Evolutionary conservation across 2,888 invertebrate genomes (phyloP).

Genomic region (Tachina lurida): DNA sequence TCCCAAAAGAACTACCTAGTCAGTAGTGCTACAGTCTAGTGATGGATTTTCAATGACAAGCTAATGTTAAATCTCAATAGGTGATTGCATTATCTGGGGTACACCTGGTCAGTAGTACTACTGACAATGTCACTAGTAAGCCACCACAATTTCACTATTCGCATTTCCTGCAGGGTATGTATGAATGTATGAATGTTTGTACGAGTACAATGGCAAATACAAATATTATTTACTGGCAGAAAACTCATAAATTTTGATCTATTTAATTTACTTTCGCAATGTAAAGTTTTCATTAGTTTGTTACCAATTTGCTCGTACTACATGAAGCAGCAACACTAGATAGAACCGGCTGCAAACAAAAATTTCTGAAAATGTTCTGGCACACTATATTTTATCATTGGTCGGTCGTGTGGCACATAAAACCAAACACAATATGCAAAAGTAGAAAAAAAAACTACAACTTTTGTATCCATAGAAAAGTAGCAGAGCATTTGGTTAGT

Average conservation of each 20-base stretch:
- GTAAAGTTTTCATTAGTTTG: conserved; percentile 69
- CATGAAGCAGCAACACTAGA: conserved; percentile 12
- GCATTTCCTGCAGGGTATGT: too few species aligned
- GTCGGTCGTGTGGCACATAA: conserved; percentile 25
- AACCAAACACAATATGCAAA: conserved; percentile 18
- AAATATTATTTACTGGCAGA: conserved; percentile 63
- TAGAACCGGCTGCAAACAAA: neutral
- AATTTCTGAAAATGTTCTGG: conserved; percentile 35
- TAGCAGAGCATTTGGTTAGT: conserved; percentile 62
- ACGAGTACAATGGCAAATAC: conserved; percentile 40
- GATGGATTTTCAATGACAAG: too few species aligned
- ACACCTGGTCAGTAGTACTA: too few species aligned
- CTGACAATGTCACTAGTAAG: too few species aligned
- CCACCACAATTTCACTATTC: too few species aligned
- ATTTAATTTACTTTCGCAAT: conserved; percentile 71
- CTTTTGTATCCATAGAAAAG: conserved; percentile 27
- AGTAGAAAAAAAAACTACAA: neutral
- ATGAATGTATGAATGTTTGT: too few species aligned
- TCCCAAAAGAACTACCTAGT: too few species aligned
- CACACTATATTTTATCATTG: conserved; percentile 47
- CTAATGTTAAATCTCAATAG: too few species aligned
- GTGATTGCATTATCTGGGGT: too few species aligned
- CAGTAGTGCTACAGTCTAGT: too few species aligned
- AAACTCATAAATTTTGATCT: conserved; percentile 70
- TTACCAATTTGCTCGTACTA: conserved; percentile 61